These are phyloP conservation scores for Corvus hawaiiensis DNA, from an alignment of 2,113 vertebrate genomes.

Conservation along the genomic window DNA sequence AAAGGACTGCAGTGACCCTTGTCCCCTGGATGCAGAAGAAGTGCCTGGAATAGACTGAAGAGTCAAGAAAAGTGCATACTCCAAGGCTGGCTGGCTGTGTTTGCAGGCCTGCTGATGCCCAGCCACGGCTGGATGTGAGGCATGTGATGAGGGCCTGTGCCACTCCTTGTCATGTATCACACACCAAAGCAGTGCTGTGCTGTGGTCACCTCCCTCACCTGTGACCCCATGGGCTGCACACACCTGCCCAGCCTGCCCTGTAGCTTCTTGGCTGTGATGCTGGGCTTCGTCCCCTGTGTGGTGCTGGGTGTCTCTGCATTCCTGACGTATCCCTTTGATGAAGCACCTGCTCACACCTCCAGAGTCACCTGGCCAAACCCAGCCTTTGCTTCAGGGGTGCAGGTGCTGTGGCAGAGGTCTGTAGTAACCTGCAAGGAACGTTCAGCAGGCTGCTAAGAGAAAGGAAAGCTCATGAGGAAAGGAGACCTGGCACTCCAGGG, in stretches of 20 bases:
- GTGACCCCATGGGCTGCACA: background rate
- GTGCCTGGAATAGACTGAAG: background rate
- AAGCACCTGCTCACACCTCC: background rate
- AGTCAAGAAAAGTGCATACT: background rate
- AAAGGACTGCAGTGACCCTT: background rate
- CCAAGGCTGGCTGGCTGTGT: background rate
- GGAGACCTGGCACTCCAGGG: background rate
- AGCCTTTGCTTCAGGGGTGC: background rate
- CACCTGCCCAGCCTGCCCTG: background rate
- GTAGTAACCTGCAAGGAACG: background rate
- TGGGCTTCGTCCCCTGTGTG: rapidly evolving
- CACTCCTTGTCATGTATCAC: background rate
- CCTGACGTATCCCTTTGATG: rapidly evolving
- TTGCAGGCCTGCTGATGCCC: background rate
- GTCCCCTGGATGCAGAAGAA: background rate
- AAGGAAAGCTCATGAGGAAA: background rate
- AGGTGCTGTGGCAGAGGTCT: background rate
- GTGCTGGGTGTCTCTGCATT: background rate
- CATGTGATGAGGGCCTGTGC: rapidly evolving
- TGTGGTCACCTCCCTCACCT: background rate
- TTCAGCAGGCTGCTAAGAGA: background rate
- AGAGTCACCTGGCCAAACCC: rapidly evolving
- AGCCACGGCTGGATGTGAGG: background rate
- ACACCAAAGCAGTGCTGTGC: background rate
- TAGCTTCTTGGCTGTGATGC: background rate